Conservation (phyloP, 2,888 invertebrate genomes). For the Nemurella pictetii region DNA sequence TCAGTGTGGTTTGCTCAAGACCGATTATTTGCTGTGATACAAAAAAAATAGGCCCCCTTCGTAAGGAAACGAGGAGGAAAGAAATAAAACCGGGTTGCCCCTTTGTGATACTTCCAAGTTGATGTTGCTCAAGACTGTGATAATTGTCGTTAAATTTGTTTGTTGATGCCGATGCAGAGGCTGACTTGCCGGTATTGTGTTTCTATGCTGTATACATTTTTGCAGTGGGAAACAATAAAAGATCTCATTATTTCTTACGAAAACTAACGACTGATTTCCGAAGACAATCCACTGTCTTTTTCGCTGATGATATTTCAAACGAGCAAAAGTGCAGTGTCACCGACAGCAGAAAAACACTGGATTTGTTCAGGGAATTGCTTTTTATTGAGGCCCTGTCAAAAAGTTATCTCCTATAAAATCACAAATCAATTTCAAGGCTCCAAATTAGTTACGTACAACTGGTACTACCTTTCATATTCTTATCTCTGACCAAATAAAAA, state of each 20-base stretch:
- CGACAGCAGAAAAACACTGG: conserved; percentile 21
- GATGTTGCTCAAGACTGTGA: conserved; percentile 1
- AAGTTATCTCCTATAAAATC: not conserved
- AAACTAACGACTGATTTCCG: conserved; percentile 11
- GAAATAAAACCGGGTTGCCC: conserved; percentile 38
- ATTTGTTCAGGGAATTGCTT: conserved; percentile 28
- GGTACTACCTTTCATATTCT: not conserved
- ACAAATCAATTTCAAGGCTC: not conserved
- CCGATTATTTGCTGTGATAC: conserved; percentile 6
- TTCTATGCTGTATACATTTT: conserved; percentile 27
- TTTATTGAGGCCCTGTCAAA: conserved; percentile 14
- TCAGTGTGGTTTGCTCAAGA: not conserved
- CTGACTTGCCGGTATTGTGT: not conserved
- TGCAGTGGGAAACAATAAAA: conserved; percentile 32
- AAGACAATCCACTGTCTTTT: conserved; percentile 23
- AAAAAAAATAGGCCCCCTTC: conserved; percentile 5
- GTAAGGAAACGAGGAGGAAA: conserved; percentile 18
- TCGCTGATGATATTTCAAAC: not conserved
- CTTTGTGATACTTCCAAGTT: conserved; percentile 29
- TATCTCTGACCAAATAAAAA: not conserved
- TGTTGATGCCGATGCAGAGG: not conserved
- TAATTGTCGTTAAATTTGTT: not conserved
- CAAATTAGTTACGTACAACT: not conserved
- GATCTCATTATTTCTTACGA: conserved; percentile 7
- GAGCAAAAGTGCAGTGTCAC: not conserved